These are phyloP conservation scores for Bufotes viridis DNA, from an alignment of 2,797 vertebrate genomes.

Conservation along the genomic window DNA sequence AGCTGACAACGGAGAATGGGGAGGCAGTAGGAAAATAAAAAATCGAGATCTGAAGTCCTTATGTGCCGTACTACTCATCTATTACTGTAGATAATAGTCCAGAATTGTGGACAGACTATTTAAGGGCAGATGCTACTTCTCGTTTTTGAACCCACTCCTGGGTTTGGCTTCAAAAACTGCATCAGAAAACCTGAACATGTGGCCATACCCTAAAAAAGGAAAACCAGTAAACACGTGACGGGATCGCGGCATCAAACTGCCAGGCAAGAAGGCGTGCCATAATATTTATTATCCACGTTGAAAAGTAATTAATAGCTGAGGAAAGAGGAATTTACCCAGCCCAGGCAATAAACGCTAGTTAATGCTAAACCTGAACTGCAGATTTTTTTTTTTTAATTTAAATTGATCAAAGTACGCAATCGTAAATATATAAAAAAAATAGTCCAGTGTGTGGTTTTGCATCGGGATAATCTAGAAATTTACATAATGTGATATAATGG, in stretches of 20 bases:
- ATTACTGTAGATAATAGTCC: too few species aligned
- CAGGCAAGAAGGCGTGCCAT: slow-evolving; percentile 36
- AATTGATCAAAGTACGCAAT: slow-evolving; percentile 52
- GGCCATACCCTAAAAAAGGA: background rate
- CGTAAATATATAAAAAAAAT: slow-evolving; percentile 61
- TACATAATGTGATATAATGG: slow-evolving; percentile 67
- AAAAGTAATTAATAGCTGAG: slow-evolving; percentile 54
- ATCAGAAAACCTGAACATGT: too few species aligned
- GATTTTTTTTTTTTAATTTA: slow-evolving; percentile 40
- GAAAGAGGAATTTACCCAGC: slow-evolving; percentile 37
- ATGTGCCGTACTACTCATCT: too few species aligned
- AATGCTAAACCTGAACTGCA: slow-evolving; percentile 45
- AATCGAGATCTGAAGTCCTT: too few species aligned
- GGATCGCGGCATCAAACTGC: background rate
- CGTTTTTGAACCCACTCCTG: too few species aligned
- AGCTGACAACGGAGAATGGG: too few species aligned
- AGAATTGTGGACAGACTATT: too few species aligned
- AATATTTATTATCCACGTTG: slow-evolving; percentile 51
- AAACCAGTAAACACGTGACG: background rate
- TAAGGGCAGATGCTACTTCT: too few species aligned
- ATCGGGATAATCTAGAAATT: slow-evolving; percentile 61
- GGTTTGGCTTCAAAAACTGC: too few species aligned
- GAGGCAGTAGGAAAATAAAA: too few species aligned
- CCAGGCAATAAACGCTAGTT: slow-evolving; percentile 49
- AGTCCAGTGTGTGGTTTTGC: slow-evolving; percentile 68